Evolutionary conservation across 2,113 vertebrate genomes (phyloP).

Genomic region (Epinephelus lanceolatus): DNA sequence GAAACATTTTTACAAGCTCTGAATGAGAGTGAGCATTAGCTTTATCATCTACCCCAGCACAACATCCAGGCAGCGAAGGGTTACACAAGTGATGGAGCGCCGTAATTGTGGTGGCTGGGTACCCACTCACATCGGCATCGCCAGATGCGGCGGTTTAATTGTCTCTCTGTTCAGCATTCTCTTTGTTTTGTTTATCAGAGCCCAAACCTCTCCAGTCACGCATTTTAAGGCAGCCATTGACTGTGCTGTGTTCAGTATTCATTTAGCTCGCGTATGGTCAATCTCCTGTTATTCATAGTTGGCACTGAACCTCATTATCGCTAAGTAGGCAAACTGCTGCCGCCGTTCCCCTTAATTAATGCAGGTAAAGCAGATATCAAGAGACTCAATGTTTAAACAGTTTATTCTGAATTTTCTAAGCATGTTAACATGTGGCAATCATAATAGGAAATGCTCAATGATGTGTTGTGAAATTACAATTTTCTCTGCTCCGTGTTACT

Average conservation of each 20-base stretch:
- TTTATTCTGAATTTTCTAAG: conserved; percentile 28
- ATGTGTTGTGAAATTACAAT: conserved; percentile 54
- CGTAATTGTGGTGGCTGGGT: conserved; percentile 43
- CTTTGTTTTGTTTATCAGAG: conserved; percentile 65
- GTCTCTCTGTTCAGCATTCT: conserved; percentile 61
- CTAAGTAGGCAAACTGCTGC: conserved; percentile 49
- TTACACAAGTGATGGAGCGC: conserved; percentile 40
- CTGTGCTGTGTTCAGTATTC: conserved; percentile 51
- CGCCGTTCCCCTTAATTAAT: conserved; percentile 52
- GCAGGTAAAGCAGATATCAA: conserved; percentile 56
- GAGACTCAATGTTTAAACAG: conserved; percentile 32
- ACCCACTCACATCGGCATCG: conserved; percentile 13
- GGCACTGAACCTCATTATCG: conserved; percentile 60
- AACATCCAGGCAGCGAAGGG: conserved; percentile 37
- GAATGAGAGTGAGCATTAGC: not conserved
- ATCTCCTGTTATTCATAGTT: conserved; percentile 64
- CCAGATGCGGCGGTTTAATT: conserved; percentile 71
- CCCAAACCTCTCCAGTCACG: conserved; percentile 42
- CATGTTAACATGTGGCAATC: conserved; percentile 50
- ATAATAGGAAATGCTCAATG: conserved; percentile 6
- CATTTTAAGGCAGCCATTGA: conserved; percentile 43
- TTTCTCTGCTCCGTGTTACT: conserved; percentile 23
- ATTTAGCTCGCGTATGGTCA: conserved; percentile 60
- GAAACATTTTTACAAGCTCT: conserved; percentile 5
- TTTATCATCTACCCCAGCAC: not conserved